Base-by-base conservation (phyloP, 2,797 vertebrate species). In the Champsocephalus gunnari region DNA sequence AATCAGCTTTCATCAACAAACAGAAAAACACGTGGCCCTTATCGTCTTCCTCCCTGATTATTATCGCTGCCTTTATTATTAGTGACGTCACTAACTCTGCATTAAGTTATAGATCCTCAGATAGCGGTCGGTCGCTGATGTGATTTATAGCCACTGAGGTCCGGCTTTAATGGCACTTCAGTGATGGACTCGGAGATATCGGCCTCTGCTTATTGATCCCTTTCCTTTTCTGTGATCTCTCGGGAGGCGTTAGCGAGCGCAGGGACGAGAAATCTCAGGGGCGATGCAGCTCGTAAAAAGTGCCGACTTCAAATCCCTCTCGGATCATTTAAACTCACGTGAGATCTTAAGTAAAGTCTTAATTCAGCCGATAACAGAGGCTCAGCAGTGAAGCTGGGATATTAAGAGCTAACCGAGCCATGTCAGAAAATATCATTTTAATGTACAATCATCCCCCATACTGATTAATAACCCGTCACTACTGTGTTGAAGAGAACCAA, bases 171-270 rank as follows among this genome's bases (percentile, higher is more conserved):
- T 63, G 47, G 16, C n/a, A 44, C 70, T 60, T 66, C 65, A 50
- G 71, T 85, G 71, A 87, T 86, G 14, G 53, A 91, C 87, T 38
- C 34, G 34, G 1, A 75, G 79, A 71, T 83, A 86, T 71, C 50
- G 41, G 34, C 63, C 77, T 54, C 47, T 74, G 72, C 89, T 90
- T 80, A 92, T 92, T 83, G 85, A 92, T 91, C 63, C 24, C 54
- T 73, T 82, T 61, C 21, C 60, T 72, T 81, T 73, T 79, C 67
- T 69, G 61, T 56, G 19, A 59, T 69, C 84, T 82, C 79, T 83
- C 75, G 48, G 9, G 54, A 81, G 72, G 77, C 47, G 6, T 76
- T 57, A 38, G 61, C 21, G 55, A 67, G 41, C 13, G 7, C 71
- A 38, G 28, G 14, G 58, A 68, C 77, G 50, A 78, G 51, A 50